Evolutionary conservation across 2,888 invertebrate species (phyloP).

Genomic region (Drosophila meridiana): DNA sequence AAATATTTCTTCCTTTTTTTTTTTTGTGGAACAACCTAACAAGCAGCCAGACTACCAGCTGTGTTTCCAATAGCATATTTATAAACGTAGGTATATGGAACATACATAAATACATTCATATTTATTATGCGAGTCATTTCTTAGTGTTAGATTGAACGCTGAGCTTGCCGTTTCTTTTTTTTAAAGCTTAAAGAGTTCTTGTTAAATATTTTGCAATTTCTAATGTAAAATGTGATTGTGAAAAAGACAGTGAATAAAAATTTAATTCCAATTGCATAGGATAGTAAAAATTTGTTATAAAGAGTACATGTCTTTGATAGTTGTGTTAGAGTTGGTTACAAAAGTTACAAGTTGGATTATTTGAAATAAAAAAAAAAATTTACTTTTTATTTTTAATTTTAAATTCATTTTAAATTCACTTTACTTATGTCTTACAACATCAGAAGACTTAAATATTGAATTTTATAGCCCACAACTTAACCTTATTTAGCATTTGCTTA

Average conservation of each 20-base stretch:
- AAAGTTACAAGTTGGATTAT: too few relatives aligned
- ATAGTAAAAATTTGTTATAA: too few relatives aligned
- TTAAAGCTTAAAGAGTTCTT: background rate
- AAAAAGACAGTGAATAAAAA: background rate
- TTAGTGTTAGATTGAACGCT: conserved; percentile 7
- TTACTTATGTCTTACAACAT: too few relatives aligned
- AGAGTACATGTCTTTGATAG: too few relatives aligned
- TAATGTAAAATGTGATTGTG: background rate
- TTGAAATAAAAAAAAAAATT: too few relatives aligned
- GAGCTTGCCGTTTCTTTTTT: background rate
- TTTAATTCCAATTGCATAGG: too few relatives aligned
- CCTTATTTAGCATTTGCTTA: background rate
- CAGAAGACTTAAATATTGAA: too few relatives aligned
- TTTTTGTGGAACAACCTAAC: conserved; percentile 39
- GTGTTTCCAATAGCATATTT: conserved; percentile 36
- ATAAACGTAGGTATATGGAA: conserved; percentile 1
- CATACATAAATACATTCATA: conserved; percentile 2
- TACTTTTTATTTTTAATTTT: too few relatives aligned
- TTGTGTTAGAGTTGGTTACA: too few relatives aligned
- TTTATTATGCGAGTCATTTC: conserved; percentile 34
- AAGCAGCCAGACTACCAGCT: conserved; percentile 39
- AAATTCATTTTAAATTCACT: too few relatives aligned
- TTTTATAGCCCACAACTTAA: too few relatives aligned
- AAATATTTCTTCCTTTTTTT: conserved; percentile 23
- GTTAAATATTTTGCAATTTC: background rate